These are phyloP conservation scores for Aphis gossypii DNA, from an alignment of 1,140 invertebrate species.

Conservation along the genomic window DNA sequence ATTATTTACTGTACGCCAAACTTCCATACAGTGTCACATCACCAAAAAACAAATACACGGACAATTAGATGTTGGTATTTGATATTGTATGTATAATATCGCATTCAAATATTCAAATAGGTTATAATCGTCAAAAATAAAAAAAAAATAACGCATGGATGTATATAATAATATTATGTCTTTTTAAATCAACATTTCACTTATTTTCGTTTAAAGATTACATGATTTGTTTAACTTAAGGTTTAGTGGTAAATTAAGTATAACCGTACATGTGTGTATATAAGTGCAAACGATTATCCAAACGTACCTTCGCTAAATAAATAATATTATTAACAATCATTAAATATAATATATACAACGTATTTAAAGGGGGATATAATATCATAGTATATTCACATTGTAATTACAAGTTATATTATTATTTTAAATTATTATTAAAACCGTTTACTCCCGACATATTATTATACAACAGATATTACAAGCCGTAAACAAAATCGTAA, in stretches of 20 bases:
- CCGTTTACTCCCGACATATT: not conserved
- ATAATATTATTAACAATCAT: constrained; percentile 49
- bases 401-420: constrained; percentile 35
- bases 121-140: not conserved
- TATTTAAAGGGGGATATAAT: not conserved
- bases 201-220: constrained; percentile 40
- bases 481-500: not conserved
- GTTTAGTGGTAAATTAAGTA: constrained; percentile 48
- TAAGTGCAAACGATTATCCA: constrained; percentile 54
- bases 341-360: constrained; percentile 30
- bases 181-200: constrained; percentile 53
- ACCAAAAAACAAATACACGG: not conserved
- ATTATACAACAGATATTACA: not conserved
- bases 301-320: constrained; percentile 49
- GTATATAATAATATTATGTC: constrained; percentile 43
- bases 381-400: constrained; percentile 33
- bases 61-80: not conserved
- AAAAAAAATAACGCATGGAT: not conserved
- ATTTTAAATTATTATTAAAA: not conserved
- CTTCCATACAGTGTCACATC: not conserved
- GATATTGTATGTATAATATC: too few species aligned
- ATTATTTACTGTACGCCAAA: not conserved
- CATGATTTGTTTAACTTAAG: constrained; percentile 35
- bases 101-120: not conserved
- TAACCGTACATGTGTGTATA: constrained; percentile 35